These are phyloP conservation scores for Nephotettix cincticeps DNA, from an alignment of 1,140 invertebrate genomes.

Conservation along the genomic window DNA sequence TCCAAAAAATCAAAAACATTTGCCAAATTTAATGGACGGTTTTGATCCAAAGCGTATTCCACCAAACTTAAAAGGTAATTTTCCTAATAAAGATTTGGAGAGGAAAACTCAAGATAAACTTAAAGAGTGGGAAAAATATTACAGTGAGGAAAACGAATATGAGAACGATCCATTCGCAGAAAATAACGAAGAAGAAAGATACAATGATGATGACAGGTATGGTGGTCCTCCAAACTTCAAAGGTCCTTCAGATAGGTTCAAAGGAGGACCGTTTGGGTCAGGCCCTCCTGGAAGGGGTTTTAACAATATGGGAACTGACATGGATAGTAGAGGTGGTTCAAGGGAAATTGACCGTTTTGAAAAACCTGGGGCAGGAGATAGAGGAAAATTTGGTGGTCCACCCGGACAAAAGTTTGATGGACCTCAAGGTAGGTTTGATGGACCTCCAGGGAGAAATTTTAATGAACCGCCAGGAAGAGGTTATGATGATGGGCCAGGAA, in stretches of 20 bases:
- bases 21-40: slow-evolving; percentile 26
- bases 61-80: slow-evolving; percentile 12
- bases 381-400: slow-evolving; percentile 9
- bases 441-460: neutral
- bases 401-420: slow-evolving; percentile 13
- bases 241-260: slow-evolving; percentile 22
- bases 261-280: neutral
- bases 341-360: neutral
- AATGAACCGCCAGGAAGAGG: neutral
- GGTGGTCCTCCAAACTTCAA: neutral
- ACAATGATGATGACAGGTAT: slow-evolving; percentile 18
- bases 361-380: neutral
- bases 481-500: neutral
- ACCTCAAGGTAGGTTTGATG: slow-evolving; percentile 1
- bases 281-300: neutral
- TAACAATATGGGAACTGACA: slow-evolving; percentile 4
- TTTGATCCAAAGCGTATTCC: slow-evolving; percentile 19
- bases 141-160: slow-evolving; percentile 26
- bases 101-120: neutral
- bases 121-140: slow-evolving; percentile 22
- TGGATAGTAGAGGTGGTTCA: neutral
- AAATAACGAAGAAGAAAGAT: neutral
- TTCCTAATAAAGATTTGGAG: neutral
- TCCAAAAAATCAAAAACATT: neutral
- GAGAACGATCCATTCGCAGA: slow-evolving; percentile 11